Conservation (phyloP, 2,797 vertebrate genomes). For the Protonibea diacanthus region DNA sequence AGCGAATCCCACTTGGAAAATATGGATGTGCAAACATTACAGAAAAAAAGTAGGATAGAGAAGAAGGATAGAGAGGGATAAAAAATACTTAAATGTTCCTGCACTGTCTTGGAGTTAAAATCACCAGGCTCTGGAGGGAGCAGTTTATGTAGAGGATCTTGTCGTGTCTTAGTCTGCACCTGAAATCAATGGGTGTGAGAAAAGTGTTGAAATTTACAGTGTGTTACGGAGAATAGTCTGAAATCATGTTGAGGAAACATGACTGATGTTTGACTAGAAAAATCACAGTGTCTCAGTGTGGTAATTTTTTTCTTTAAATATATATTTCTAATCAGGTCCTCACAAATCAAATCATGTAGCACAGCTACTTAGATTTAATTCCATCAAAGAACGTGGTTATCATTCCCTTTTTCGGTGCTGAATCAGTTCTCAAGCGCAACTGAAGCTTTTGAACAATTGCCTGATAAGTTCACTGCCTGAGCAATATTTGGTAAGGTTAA, state of each 20-base stretch:
- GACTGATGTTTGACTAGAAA: neutral
- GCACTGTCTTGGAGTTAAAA: neutral
- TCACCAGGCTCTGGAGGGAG: neutral
- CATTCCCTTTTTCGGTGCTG: constrained; percentile 1
- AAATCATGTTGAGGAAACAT: neutral
- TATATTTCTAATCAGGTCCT: neutral
- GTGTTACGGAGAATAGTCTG: neutral
- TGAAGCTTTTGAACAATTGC: constrained; percentile 9
- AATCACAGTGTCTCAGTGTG: neutral
- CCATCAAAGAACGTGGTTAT: neutral
- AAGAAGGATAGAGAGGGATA: too few relatives aligned
- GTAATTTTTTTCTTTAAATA: neutral
- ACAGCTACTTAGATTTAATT: constrained; percentile 4
- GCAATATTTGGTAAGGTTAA: neutral
- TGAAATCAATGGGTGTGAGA: neutral
- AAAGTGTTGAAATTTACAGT: neutral
- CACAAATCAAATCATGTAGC: neutral
- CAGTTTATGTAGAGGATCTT: neutral
- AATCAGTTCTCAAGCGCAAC: neutral
- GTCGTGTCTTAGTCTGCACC: neutral
- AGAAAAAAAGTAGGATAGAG: too few relatives aligned
- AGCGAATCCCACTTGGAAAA: neutral
- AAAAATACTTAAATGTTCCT: neutral
- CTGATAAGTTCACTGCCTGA: neutral
- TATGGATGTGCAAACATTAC: too few relatives aligned